Conservation (phyloP, 2,797 vertebrate genomes). For the Esox lucius region DNA sequence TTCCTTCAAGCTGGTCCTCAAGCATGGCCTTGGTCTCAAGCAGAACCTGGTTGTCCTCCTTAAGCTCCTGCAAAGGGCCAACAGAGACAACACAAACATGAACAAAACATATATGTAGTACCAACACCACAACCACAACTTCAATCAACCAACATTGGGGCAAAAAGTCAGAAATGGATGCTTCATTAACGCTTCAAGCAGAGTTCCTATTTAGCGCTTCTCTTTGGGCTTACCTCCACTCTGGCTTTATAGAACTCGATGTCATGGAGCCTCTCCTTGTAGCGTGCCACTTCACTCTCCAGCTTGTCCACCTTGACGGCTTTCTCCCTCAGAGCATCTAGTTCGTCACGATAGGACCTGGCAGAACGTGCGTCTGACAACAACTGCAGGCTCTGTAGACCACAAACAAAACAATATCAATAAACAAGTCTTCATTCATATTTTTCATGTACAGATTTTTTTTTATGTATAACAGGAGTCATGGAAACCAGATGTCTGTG, state of each 20-base stretch:
- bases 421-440: not conserved
- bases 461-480: no score
- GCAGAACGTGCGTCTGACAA: conserved; percentile 91
- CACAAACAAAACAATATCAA: conserved; percentile 16
- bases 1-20: conserved; percentile 92
- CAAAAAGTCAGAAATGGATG: not conserved
- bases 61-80: conserved; percentile 82
- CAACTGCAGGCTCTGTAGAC: conserved; percentile 88
- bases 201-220: not conserved
- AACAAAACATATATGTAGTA: not conserved
- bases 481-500: no score
- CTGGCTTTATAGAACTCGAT: conserved; percentile 98
- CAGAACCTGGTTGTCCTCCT: conserved; percentile 97
- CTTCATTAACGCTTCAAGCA: not conserved
- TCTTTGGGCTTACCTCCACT: conserved; percentile 82
- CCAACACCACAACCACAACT: not conserved
- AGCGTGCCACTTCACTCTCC: conserved; percentile 93
- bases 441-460: no score
- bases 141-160: not conserved
- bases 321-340: conserved; percentile 93
- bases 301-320: conserved; percentile 95
- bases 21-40: conserved; percentile 96
- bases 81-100: not conserved
- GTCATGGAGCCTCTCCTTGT: conserved; percentile 94
- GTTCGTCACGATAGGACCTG: conserved; percentile 91